Base-by-base conservation (phyloP, 2,888 invertebrate genomes). In the Minunthozetes semirufus region DNA sequence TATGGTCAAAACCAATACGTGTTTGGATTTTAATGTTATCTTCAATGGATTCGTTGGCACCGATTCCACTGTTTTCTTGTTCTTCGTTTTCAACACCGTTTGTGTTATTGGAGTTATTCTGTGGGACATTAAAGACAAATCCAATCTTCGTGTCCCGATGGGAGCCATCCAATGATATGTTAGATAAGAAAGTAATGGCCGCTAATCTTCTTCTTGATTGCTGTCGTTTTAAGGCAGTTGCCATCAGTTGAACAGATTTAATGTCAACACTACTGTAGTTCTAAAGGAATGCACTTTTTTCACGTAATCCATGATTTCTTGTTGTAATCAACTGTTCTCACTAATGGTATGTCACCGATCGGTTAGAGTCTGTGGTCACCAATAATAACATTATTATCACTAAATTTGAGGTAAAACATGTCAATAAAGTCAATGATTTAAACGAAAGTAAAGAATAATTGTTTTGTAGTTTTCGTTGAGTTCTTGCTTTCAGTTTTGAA, bases 121-220 rank as follows among this genome's bases (percentile, higher is more conserved):
- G 22, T 9, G 27, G n/a, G 3, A 74, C 53, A 75, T 75, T 75
- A 61, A 75, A 68, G 25, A 75, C 56, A 6, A 72, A 29, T 15
- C 85, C 86, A 77, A 86, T 82, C 73, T 87, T 87, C 75, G 87
- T 86, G 78, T 83, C 84, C 25, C 80, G 88, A 84, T 91, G 89
- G 80, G 90, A 90, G 79, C 95, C 95, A 86, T 95, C 94, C 78
- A 96, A 86, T 78, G 95, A 94, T 82, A 97, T 96, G 85, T 95
- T 96, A 74, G 94, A 90, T 80, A 97, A 87, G 86, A 96, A 97
- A 82, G 93, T 91, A 81, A 94, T 88, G 80, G 96, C 96, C n/a
- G 79, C 79, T 59, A 79, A 76, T 56, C 82, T 80, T 78, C 82
- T 77, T 72, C 81, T 77, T 25, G 81, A 81, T 74, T 80, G 79